phyloP scores from a whole-genome alignment of 1,140 invertebrate species.

The Sinella curviseta region DNA sequence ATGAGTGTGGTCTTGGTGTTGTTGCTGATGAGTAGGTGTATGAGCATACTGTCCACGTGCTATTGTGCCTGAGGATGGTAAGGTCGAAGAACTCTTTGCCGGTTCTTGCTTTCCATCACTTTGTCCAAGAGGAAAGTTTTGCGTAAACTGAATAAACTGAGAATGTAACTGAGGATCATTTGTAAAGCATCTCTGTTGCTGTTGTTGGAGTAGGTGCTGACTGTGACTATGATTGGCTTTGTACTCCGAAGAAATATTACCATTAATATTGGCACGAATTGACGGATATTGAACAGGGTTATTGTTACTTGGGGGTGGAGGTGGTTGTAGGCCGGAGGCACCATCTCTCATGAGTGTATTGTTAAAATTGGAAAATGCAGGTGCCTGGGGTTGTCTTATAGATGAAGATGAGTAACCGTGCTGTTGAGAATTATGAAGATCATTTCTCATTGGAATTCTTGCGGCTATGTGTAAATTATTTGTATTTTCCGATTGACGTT shows the following conservation, averaged over 20 bases:
- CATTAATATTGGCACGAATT: neutral
- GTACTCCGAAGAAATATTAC: neutral
- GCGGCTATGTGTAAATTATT: neutral
- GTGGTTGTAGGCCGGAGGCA: neutral
- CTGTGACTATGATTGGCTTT: neutral
- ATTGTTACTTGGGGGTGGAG: neutral
- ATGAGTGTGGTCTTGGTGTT: neutral
- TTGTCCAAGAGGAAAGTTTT: slow-evolving; percentile 31
- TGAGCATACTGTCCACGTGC: neutral
- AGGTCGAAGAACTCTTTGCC: too few relatives aligned
- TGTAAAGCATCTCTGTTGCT: slow-evolving; percentile 40
- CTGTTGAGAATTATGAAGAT: neutral
- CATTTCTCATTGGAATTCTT: neutral
- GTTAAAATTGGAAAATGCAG: too few relatives aligned
- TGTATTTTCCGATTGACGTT: neutral
- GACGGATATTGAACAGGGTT: neutral
- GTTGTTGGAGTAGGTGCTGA: slow-evolving; percentile 28
- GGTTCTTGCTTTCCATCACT: neutral
- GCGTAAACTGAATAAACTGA: slow-evolving; percentile 45
- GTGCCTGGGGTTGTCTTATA: neutral
- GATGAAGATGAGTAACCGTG: neutral
- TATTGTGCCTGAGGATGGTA: neutral
- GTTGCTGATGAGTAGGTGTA: neutral
- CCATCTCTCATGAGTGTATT: neutral
- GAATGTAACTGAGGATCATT: slow-evolving; percentile 45